phyloP scores from a whole-genome alignment of 2,888 invertebrate species.

The Saturnia pavonia region DNA sequence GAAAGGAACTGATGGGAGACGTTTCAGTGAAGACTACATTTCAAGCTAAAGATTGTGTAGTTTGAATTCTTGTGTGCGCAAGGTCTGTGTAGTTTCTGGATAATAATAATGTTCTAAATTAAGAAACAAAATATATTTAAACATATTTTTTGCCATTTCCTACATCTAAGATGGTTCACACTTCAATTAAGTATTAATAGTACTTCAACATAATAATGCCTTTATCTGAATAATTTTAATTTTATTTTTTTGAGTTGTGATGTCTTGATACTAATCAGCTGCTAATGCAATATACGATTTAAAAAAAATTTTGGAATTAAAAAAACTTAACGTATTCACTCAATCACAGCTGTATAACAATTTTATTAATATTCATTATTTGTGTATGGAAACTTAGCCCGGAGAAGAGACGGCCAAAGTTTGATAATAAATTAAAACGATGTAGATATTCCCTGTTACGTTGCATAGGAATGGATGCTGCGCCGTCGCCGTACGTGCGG shows the following conservation, averaged over 20 bases:
- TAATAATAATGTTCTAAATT: too few species aligned
- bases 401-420: conserved; percentile 67
- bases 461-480: conserved; percentile 14
- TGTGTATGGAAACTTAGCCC: conserved; percentile 70
- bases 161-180: not conserved
- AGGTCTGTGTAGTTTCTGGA: too few species aligned
- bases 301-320: too few species aligned
- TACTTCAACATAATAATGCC: too few species aligned
- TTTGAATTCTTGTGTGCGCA: not conserved
- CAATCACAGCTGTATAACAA: conserved; percentile 50
- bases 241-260: too few species aligned
- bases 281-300: too few species aligned
- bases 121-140: not conserved
- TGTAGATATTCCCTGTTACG: conserved; percentile 43
- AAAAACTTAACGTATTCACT: too few species aligned
- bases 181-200: too few species aligned
- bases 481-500: conserved; percentile 2
- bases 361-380: conserved; percentile 78
- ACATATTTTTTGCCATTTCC: not conserved
- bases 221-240: too few species aligned
- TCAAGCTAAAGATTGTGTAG: not conserved
- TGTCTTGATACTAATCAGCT: too few species aligned
- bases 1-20: not conserved
- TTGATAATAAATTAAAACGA: conserved; percentile 73
- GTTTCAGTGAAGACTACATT: not conserved